A percentile compares a stretch with the other conserved stretches of the same genome.
These are phyloP conservation scores for Perccottus glenii DNA, from an alignment of 2,113 vertebrate genomes.

Conservation along the genomic window DNA sequence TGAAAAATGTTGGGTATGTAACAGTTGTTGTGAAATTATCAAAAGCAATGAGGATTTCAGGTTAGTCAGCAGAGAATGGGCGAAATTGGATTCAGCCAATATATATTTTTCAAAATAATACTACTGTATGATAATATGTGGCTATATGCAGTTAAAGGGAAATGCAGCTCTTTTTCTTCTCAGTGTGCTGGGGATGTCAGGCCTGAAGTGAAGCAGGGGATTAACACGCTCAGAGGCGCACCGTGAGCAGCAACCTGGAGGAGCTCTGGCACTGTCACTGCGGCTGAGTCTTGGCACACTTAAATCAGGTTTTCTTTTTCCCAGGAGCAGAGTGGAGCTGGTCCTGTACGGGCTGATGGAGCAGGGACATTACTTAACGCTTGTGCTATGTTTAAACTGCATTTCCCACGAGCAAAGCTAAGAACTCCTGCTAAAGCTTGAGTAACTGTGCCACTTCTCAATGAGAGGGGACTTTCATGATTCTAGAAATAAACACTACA, in stretches of 20 bases:
- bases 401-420: conserved; percentile 63
- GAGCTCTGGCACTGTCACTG: conserved; percentile 65
- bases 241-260: conserved; percentile 50
- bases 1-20: too few species aligned
- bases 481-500: conserved; percentile 6
- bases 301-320: conserved; percentile 48
- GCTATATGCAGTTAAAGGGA: too few species aligned
- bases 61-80: too few species aligned
- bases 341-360: conserved; percentile 54
- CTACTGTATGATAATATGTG: too few species aligned
- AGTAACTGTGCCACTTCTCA: too few species aligned
- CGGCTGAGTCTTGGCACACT: conserved; percentile 58
- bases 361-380: conserved; percentile 50
- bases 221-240: conserved; percentile 59
- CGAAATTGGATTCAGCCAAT: too few species aligned
- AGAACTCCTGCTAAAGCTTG: not conserved
- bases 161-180: conserved; percentile 54
- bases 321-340: conserved; percentile 52
- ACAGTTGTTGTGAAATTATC: too few species aligned
- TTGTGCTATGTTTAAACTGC: conserved; percentile 45
- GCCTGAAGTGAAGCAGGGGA: conserved; percentile 45
- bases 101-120: too few species aligned
- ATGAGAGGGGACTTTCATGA: too few species aligned
- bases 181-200: conserved; percentile 48
- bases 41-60: too few species aligned